phyloP scores from a whole-genome alignment of 2,113 vertebrate species.

The Petroica traversi region DNA sequence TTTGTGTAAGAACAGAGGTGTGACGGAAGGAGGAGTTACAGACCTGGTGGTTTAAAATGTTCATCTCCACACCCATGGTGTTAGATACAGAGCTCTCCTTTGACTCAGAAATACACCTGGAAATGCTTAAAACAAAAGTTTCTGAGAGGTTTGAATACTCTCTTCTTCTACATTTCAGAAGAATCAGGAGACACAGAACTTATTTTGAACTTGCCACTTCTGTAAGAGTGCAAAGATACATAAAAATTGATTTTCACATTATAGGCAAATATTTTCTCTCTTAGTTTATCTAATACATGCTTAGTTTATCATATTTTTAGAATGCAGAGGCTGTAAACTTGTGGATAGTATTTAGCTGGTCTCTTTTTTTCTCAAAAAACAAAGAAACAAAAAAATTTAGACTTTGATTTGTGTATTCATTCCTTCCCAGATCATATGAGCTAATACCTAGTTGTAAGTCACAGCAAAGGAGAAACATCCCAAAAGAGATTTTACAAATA shows the following conservation, averaged over 20 bases:
- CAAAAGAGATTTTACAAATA: background rate
- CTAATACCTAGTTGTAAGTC: background rate
- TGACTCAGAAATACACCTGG: background rate
- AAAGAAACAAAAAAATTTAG: background rate
- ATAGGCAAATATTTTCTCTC: background rate
- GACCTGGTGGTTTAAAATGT: background rate
- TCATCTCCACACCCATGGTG: background rate
- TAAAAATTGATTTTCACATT: background rate
- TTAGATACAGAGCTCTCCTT: background rate
- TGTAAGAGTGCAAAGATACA: background rate
- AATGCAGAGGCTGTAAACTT: background rate
- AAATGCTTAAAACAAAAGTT: background rate
- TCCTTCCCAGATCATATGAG: background rate
- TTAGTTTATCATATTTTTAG: background rate
- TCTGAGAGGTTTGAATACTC: background rate
- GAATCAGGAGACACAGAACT: background rate
- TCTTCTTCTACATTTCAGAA: background rate
- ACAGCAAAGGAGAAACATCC: fast-evolving
- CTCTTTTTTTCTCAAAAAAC: no score
- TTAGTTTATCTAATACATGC: background rate
- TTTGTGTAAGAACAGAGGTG: fast-evolving
- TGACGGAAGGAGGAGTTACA: background rate
- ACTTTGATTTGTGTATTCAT: background rate
- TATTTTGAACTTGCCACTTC: background rate
- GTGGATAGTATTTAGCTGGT: background rate